Conservation (phyloP, 1,140 invertebrate genomes). For the Hesperophylax magnus region DNA sequence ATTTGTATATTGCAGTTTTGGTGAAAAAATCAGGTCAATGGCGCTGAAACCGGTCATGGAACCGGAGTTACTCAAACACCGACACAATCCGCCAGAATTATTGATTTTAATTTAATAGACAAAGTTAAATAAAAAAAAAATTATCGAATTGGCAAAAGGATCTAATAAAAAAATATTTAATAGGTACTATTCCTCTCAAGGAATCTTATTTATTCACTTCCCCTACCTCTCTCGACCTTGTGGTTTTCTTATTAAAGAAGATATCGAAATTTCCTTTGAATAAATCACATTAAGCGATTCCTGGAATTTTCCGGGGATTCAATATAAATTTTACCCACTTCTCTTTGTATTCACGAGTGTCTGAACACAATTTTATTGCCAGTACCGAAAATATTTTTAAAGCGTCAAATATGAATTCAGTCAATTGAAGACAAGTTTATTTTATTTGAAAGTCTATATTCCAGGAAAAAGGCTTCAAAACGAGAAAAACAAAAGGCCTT, state of each 20-base stretch:
- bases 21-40: too few species aligned
- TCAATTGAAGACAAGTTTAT: background rate
- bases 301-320: constrained; percentile 21
- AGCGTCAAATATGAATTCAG: constrained; percentile 11
- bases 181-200: too few species aligned
- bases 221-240: constrained; percentile 14
- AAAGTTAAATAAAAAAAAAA: too few species aligned
- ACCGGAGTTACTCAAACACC: too few species aligned
- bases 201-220: too few species aligned
- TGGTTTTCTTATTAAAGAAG: constrained; percentile 28
- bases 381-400: background rate
- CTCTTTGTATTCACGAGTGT: constrained; percentile 25
- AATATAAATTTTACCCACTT: constrained; percentile 20
- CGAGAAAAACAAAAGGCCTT: background rate
- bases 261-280: constrained; percentile 33
- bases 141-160: too few species aligned
- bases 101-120: too few species aligned
- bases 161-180: too few species aligned
- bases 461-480: background rate
- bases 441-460: background rate
- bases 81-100: too few species aligned
- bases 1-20: too few species aligned
- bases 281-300: constrained; percentile 33
- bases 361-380: constrained; percentile 22
- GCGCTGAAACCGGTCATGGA: too few species aligned